A percentile compares a stretch with the other conserved stretches of the same genome.
Conservation (phyloP, 2,797 vertebrate genomes). For the Lagocephalus sceleratus region DNA sequence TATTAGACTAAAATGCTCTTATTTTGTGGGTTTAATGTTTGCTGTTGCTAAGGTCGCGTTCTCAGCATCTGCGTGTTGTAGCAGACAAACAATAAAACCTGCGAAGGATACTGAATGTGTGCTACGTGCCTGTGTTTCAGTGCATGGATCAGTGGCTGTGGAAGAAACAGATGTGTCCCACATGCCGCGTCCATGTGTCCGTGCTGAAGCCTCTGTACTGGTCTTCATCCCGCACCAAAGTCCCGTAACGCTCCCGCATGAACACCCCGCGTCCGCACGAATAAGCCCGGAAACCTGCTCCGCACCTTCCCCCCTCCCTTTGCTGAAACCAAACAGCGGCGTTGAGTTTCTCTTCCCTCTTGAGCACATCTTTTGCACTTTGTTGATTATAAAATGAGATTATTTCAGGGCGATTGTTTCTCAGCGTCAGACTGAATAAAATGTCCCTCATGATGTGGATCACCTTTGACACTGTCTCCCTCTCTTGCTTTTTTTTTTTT, state of each 20-base stretch:
- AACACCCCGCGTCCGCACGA: slow-evolving; percentile 22
- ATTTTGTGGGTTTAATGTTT: too few relatives aligned
- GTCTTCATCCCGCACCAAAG: slow-evolving; percentile 52
- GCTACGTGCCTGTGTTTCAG: slow-evolving; percentile 55
- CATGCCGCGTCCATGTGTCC: slow-evolving; percentile 41
- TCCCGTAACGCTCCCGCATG: slow-evolving; percentile 51
- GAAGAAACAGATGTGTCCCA: slow-evolving; percentile 60
- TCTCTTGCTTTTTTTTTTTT: too few relatives aligned
- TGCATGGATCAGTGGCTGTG: slow-evolving; percentile 68
- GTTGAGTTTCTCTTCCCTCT: not conserved
- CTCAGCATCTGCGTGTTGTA: not conserved
- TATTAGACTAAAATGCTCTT: too few relatives aligned
- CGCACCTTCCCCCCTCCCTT: not conserved
- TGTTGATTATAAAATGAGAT: too few relatives aligned
- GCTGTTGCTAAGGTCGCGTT: not conserved
- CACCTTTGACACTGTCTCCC: too few relatives aligned
- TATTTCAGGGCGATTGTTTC: too few relatives aligned
- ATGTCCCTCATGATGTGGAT: too few relatives aligned
- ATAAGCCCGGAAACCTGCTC: slow-evolving; percentile 6
- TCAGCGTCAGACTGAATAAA: too few relatives aligned
- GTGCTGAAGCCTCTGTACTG: slow-evolving; percentile 57
- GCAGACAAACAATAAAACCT: not conserved
- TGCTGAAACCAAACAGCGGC: not conserved
- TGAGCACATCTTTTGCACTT: too few relatives aligned
- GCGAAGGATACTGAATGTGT: slow-evolving; percentile 30